Conservation (phyloP, 2,113 vertebrate species). For the Coturnix japonica region DNA sequence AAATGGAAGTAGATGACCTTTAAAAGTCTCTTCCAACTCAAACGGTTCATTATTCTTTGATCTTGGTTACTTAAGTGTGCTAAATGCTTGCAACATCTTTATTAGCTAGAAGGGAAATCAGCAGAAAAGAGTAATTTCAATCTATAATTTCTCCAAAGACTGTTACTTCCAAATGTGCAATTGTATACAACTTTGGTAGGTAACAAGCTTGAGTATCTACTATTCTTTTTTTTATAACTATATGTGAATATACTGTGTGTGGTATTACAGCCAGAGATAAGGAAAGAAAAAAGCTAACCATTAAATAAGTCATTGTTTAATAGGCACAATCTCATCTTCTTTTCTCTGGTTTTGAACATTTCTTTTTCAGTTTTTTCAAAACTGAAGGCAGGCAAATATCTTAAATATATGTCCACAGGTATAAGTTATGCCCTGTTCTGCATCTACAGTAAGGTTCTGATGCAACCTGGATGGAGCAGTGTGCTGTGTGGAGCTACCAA, state of each 20-base stretch:
- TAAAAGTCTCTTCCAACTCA: no score
- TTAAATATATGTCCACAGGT: background rate
- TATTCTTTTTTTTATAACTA: background rate
- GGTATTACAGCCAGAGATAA: background rate
- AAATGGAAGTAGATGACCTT: no score
- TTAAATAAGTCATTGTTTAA: background rate
- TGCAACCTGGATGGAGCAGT: background rate
- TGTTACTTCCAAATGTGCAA: background rate
- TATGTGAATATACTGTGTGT: background rate
- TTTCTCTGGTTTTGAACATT: background rate
- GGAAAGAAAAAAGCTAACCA: background rate
- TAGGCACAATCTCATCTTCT: background rate
- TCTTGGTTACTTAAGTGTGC: background rate
- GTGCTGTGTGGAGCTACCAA: fast-evolving
- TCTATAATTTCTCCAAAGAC: background rate
- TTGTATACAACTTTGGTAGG: background rate
- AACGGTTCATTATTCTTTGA: no score
- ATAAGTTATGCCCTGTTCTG: background rate
- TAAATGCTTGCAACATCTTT: background rate
- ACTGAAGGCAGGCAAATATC: background rate
- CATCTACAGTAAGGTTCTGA: background rate
- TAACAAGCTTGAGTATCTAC: background rate
- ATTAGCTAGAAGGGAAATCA: background rate
- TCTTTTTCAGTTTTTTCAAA: background rate
- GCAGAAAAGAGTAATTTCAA: background rate